Evolutionary conservation across 2,888 invertebrate genomes (phyloP).

Genomic region (Blastobasis adustella): DNA sequence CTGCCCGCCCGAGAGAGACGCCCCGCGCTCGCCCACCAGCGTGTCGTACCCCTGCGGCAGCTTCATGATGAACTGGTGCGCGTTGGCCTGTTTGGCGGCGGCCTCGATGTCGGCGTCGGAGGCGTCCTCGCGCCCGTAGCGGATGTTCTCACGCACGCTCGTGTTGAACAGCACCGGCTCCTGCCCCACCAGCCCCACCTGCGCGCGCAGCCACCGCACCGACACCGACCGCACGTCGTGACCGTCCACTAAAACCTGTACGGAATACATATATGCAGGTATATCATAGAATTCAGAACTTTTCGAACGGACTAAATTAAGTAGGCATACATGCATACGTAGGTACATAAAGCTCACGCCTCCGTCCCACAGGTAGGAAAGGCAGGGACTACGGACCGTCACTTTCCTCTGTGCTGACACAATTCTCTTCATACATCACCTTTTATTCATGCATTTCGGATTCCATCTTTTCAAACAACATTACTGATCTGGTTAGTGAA

Average conservation of each 20-base stretch:
- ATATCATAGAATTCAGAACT: too few species aligned
- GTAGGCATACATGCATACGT: too few species aligned
- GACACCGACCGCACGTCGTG: slow-evolving; percentile 83
- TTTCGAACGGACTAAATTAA: too few species aligned
- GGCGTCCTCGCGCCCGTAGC: slow-evolving; percentile 82
- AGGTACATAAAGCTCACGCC: too few species aligned
- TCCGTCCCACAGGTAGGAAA: too few species aligned
- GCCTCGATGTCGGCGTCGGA: slow-evolving; percentile 79
- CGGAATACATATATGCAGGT: neutral
- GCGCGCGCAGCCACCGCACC: slow-evolving; percentile 83
- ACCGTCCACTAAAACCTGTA: slow-evolving; percentile 78
- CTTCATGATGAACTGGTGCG: slow-evolving; percentile 83
- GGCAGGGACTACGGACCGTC: too few species aligned
- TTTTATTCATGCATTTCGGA: too few species aligned
- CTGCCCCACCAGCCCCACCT: slow-evolving; percentile 93
- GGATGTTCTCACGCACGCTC: slow-evolving; percentile 90
- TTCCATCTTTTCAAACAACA: too few species aligned
- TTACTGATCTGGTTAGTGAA: too few species aligned
- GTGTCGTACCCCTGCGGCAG: slow-evolving; percentile 87
- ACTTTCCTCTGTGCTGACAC: too few species aligned
- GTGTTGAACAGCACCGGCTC: slow-evolving; percentile 92
- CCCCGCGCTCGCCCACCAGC: slow-evolving; percentile 87
- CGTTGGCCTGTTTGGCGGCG: slow-evolving; percentile 84
- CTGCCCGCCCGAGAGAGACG: slow-evolving; percentile 90
- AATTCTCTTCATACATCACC: too few species aligned